These are phyloP conservation scores for Chalcis sispes DNA, from an alignment of 2,888 invertebrate genomes.

Conservation along the genomic window DNA sequence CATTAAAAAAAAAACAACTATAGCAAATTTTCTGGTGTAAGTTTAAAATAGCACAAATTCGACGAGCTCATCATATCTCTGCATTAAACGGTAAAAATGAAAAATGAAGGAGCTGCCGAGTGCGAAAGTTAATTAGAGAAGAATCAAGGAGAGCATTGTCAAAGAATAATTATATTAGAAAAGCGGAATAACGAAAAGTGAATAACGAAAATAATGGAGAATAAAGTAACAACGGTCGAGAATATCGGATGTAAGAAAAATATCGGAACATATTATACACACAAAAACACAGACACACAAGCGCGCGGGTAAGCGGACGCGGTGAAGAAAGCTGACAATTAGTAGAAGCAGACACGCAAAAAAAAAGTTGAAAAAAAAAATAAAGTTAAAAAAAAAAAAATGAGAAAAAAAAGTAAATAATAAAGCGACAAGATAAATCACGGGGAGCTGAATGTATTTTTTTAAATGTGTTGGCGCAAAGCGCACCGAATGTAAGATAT, in stretches of 20 bases:
- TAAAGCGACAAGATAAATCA: conserved; percentile 27
- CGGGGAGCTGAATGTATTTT: conserved; percentile 58
- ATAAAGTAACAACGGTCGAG: not conserved
- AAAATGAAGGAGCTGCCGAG: conserved; percentile 1
- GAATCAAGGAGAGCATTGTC: conserved; percentile 22
- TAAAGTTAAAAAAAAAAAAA: conserved; percentile 10
- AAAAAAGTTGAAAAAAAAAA: not conserved
- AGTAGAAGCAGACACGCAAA: not conserved
- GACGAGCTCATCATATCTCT: conserved; percentile 54
- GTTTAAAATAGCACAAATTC: conserved; percentile 64
- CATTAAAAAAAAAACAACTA: too few relatives aligned
- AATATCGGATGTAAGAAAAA: not conserved
- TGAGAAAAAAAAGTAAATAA: conserved; percentile 26
- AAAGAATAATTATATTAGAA: not conserved
- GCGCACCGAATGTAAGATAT: conserved; percentile 56
- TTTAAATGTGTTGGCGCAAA: conserved; percentile 58
- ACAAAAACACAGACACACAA: conserved; percentile 11
- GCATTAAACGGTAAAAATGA: conserved; percentile 41
- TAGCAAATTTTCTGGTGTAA: conserved; percentile 56
- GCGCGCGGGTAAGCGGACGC: too few relatives aligned
- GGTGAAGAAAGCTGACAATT: too few relatives aligned
- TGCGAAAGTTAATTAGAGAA: conserved; percentile 46
- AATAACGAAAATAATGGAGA: conserved; percentile 1
- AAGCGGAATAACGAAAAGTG: not conserved
- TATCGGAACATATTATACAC: conserved; percentile 15